Conservation (phyloP, 2,797 vertebrate species). For the Paramormyrops hopkinsi region DNA sequence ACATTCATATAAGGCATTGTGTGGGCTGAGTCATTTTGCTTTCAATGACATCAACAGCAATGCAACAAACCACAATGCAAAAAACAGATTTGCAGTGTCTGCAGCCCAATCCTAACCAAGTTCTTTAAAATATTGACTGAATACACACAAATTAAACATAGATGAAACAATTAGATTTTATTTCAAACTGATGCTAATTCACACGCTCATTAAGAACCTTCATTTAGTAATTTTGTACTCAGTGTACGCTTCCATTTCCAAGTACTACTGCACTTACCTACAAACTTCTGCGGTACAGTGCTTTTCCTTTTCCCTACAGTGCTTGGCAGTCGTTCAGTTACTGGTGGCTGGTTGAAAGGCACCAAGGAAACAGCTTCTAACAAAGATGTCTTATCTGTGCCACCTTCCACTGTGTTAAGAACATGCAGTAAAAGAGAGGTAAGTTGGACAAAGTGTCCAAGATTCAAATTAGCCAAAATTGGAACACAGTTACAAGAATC, state of each 20-base stretch:
- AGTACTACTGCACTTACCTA: conserved; percentile 65
- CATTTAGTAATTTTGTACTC: not conserved
- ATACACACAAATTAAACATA: not conserved
- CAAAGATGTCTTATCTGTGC: conserved; percentile 78
- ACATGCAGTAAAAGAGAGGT: not conserved
- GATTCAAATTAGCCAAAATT: not conserved
- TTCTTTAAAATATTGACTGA: not conserved
- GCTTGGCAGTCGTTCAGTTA: conserved; percentile 89
- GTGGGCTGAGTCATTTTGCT: conserved; percentile 60
- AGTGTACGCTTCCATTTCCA: not conserved
- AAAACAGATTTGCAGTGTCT: conserved; percentile 56
- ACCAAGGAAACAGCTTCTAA: conserved; percentile 75
- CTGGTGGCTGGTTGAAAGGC: conserved; percentile 87
- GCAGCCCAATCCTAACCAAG: conserved; percentile 28
- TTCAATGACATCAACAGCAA: conserved; percentile 62
- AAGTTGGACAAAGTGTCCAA: not conserved
- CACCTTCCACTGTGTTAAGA: conserved; percentile 64
- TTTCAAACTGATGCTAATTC: not conserved
- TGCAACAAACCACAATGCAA: conserved; percentile 65
- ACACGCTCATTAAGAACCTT: not conserved
- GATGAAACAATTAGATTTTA: not conserved
- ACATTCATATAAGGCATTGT: conserved; percentile 59
- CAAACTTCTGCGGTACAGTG: conserved; percentile 97
- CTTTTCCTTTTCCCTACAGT: conserved; percentile 98
- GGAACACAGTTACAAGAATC: not conserved